Evolutionary conservation across 2,113 vertebrate genomes (phyloP), one percentile per base, ranked within the genome.

Genomic region (Crotalus helleri): DNA sequence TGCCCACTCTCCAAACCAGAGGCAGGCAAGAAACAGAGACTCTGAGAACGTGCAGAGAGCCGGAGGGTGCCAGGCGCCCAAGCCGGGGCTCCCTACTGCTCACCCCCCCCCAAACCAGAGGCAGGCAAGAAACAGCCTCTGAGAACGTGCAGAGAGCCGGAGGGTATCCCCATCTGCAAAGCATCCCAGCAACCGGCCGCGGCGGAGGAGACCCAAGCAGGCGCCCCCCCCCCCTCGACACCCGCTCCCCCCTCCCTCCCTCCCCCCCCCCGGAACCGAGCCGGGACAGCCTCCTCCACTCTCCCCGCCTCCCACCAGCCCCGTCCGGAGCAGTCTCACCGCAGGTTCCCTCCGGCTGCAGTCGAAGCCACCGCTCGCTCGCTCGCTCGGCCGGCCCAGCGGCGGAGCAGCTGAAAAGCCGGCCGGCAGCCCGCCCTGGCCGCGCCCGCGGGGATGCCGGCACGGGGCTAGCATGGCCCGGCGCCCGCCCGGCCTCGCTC

Each of bases 191-290:
- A 10, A 6, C 89, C 89, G 8, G 6, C 58, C 2, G n/a, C n/a
- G 24, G 57, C 58, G 13, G 89, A 11, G 17, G 17, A 15, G 17
- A 26, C 8, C 0, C 29, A 10, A 39, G 23, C 74, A 15, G n/a
- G 19, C n/a, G 26, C 51, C 12, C 7, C 6, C 21, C 23, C 85
- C 57, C n/a, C n/a, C n/a, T n/a, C 44, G 44, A 85, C 29, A 90
- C 92, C 26, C 13, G 10, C 57, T 23, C 24, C 10, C n/a, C n/a
- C n/a, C n/a, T n/a, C n/a, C n/a, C n/a, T n/a, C n/a, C n/a, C n/a
- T n/a, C n/a, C n/a, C 93, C 95, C 92, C 94, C 58, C n/a, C 33
- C 17, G 87, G 53, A 93, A 91, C 93, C 94, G 95, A n/a, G 58
- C 94, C 93, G 94, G 94, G 95, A 91, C 13, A 55, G 51, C 51